Percentiles rank a stretch among this genome's conserved stretches.
Conservation (phyloP, 2,888 invertebrate genomes). For the Agonopterix arenella region DNA sequence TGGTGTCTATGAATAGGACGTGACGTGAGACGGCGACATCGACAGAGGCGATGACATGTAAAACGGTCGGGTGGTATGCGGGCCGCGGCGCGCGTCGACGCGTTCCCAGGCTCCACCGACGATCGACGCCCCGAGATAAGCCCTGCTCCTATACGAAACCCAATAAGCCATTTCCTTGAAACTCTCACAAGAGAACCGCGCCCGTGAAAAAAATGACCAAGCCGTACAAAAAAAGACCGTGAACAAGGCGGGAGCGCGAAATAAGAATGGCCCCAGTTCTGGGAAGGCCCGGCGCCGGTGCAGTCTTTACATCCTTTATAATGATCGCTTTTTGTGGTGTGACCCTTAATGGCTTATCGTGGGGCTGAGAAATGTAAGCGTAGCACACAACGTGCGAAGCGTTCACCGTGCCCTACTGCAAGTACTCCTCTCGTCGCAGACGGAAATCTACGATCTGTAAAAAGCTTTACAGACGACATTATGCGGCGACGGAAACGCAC, state of each 20-base stretch:
- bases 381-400: constrained; percentile 5
- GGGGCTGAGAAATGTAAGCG: constrained; percentile 43
- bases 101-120: constrained; percentile 51
- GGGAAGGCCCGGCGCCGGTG: constrained; percentile 71
- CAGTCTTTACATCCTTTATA: constrained; percentile 71
- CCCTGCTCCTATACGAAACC: constrained; percentile 62
- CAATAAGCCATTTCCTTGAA: constrained; percentile 75
- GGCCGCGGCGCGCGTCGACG: constrained; percentile 26
- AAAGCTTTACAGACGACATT: constrained; percentile 27
- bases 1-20: constrained; percentile 20
- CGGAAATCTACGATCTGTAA: constrained; percentile 34
- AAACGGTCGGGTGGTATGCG: constrained; percentile 22
- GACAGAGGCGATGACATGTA: constrained; percentile 30
- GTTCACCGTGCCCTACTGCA: background rate
- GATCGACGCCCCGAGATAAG: constrained; percentile 64
- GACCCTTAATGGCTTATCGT: constrained; percentile 67
- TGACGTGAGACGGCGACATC: constrained; percentile 30
- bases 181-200: constrained; percentile 67
- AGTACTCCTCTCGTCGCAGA: constrained; percentile 19
- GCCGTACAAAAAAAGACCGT: constrained; percentile 57
- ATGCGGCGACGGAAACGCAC: constrained; percentile 33
- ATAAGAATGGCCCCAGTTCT: constrained; percentile 72
- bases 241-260: constrained; percentile 74
- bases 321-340: constrained; percentile 67
- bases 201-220: constrained; percentile 62